Evolutionary conservation across 2,888 invertebrate genomes (phyloP), one percentile per base, ranked within the genome.

Genomic region (Augochlorella aurata): DNA sequence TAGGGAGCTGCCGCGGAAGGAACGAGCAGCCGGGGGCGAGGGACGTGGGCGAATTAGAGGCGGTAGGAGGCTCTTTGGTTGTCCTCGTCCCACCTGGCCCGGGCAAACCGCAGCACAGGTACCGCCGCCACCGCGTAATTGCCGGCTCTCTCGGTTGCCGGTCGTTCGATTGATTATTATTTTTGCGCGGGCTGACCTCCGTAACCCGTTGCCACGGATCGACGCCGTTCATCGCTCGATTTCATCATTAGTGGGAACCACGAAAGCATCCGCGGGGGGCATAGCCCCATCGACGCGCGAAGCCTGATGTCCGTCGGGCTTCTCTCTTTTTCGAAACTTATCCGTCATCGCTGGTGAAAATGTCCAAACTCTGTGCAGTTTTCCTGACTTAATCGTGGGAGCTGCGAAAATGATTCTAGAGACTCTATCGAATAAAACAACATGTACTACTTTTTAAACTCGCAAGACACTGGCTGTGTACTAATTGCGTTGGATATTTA

Each of bases 61-160:
- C 84, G 82, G 84, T 67, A 87, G 84, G 82, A 85, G 83, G 74
- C 61, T 58, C 58, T 61, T 58, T 24, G 75, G 29, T 74, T 69
- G 75, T 69, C 80, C 79, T 71, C 70, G 58, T 79, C 54, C 61
- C 50, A 69, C 71, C 72, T 67, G 77, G 45, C 87, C 72, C 54
- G 79, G 80, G 88, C 81, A 90, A 92, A 92, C 92, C 92, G 91
- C 92, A 92, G 90, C 90, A 92, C 92, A 92, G 90, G 91, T 86
- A 91, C 92, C 92, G 92, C 92, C 92, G 89, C 88, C 90, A 91
- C 91, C 92, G 91, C 92, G 91, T 92, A 92, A 92, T 91, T 92
- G 91, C 90, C 86, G 87, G 82, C 87, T 87, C 89, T 29, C 63
- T 90, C 88, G 85, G 88, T 88, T 87, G 84, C 87, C 88, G 84